These are phyloP conservation scores for Cyprichromis sp. DNA, from an alignment of 2,113 vertebrate genomes.

Conservation along the genomic window DNA sequence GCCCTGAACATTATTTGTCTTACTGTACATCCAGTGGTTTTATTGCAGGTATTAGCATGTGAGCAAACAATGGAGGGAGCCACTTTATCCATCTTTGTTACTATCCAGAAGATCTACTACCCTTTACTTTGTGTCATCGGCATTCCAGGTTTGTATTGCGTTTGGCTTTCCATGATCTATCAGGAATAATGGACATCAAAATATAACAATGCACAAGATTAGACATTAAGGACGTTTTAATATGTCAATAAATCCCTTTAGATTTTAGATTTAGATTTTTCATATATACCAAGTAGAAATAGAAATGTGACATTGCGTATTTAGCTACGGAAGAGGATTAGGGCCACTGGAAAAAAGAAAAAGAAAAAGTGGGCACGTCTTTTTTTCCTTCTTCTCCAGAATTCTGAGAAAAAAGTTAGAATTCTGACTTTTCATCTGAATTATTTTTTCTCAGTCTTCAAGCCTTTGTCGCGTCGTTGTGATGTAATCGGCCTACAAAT, in stretches of 20 bases:
- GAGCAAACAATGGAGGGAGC: conserved; percentile 56
- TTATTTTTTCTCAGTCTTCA: background rate
- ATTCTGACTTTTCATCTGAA: background rate
- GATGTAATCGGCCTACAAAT: background rate
- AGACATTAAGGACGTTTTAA: background rate
- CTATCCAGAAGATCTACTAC: conserved; percentile 73
- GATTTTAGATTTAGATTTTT: background rate
- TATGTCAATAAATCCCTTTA: background rate
- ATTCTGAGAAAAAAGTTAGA: background rate
- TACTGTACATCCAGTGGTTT: conserved; percentile 22
- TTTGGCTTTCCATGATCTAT: background rate
- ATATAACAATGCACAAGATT: background rate
- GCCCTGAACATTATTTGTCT: background rate
- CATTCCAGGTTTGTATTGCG: conserved; percentile 65
- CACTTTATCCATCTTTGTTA: conserved; percentile 35
- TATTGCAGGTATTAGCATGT: conserved; percentile 55
- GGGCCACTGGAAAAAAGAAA: background rate
- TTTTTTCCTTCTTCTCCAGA: background rate
- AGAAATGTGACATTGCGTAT: background rate
- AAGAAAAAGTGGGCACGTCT: background rate
- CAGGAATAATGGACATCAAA: background rate
- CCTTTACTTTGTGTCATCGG: conserved; percentile 69
- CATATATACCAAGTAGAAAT: background rate
- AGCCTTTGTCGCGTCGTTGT: background rate
- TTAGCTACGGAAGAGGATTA: background rate